Evolutionary conservation across 2,797 vertebrate genomes (phyloP).

Genomic region (Dendrocincla tyrannina): DNA sequence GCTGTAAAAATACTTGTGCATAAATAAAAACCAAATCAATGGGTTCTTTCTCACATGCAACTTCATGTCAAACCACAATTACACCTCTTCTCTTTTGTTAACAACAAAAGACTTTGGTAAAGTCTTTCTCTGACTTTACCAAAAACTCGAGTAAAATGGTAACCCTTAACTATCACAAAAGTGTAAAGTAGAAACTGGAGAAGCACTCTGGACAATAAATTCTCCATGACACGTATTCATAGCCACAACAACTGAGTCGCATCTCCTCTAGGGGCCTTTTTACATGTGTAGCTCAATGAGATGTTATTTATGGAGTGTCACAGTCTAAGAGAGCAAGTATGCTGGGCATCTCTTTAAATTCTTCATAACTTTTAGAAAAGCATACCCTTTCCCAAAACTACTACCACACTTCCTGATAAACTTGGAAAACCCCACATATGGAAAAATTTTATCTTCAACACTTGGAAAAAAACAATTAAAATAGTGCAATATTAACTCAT

Average conservation of each 20-base stretch:
- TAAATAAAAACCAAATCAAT: conserved; percentile 14
- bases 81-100: background rate
- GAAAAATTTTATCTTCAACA: background rate
- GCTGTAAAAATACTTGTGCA: conserved; percentile 23
- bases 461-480: background rate
- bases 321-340: background rate
- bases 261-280: conserved; percentile 17
- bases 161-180: background rate
- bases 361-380: background rate
- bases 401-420: background rate
- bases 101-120: background rate
- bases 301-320: conserved; percentile 22
- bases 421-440: background rate
- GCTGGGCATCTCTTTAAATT: background rate
- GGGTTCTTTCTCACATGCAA: background rate
- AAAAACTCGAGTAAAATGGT: conserved; percentile 20
- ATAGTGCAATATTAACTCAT: background rate
- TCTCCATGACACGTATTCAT: background rate
- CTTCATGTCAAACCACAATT: background rate
- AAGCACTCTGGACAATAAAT: background rate
- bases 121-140: background rate
- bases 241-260: background rate
- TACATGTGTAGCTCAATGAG: background rate
- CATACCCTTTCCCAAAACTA: background rate
- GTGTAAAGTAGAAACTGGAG: background rate